Percentiles rank a stretch among this genome's conserved stretches.
Evolutionary conservation across 2,888 invertebrate species (phyloP).

Genomic region (Tetranychus truncatus): DNA sequence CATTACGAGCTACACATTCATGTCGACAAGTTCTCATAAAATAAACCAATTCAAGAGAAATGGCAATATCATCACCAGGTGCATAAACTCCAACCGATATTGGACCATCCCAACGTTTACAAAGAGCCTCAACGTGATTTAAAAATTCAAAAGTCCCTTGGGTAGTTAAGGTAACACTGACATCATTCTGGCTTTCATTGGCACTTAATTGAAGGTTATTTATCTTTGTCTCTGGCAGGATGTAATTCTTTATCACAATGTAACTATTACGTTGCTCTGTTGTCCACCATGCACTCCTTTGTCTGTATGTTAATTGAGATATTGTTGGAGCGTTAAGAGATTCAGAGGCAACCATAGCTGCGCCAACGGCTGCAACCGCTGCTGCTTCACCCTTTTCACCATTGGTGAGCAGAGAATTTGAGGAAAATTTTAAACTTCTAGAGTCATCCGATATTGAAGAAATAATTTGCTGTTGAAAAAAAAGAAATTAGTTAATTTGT

Average conservation of each 20-base stretch:
- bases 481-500: background rate
- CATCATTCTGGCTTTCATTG: slow-evolving; percentile 35
- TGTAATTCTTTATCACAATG: slow-evolving; percentile 23
- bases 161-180: slow-evolving; percentile 72
- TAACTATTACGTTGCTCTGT: slow-evolving; percentile 23
- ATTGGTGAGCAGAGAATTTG: background rate
- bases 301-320: background rate
- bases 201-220: background rate
- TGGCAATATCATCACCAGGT: slow-evolving; percentile 42
- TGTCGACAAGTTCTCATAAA: slow-evolving; percentile 56
- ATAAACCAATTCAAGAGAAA: slow-evolving; percentile 57
- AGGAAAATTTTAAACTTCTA: background rate
- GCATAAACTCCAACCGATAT: slow-evolving; percentile 69
- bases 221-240: slow-evolving; percentile 12
- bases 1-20: slow-evolving; percentile 52
- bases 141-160: slow-evolving; percentile 79
- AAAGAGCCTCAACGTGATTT: slow-evolving; percentile 64
- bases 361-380: background rate
- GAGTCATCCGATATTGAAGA: background rate
- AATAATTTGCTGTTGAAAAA: background rate
- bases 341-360: background rate
- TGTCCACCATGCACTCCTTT: slow-evolving; percentile 19
- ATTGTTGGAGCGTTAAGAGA: background rate
- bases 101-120: slow-evolving; percentile 71
- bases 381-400: background rate